Conservation (phyloP, 1,140 invertebrate species). For the Leptestheria dahalacensis region DNA sequence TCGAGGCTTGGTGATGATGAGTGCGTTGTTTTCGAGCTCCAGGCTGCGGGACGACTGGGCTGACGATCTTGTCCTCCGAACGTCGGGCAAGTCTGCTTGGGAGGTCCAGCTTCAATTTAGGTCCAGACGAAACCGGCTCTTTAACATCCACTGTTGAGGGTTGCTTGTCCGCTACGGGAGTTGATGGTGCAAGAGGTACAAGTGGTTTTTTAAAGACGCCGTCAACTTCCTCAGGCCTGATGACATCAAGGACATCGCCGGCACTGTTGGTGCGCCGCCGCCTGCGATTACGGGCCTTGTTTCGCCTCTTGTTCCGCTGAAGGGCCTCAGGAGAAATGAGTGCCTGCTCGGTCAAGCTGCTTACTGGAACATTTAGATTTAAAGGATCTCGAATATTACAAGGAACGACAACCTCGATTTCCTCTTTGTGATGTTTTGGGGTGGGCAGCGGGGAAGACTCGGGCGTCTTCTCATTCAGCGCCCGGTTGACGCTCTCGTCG, state of each 20-base stretch:
- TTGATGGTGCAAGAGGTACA: background rate
- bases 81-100: slow-evolving; percentile 31
- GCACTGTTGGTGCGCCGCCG: slow-evolving; percentile 7
- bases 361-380: slow-evolving; percentile 63
- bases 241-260: slow-evolving; percentile 1
- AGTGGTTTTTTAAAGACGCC: background rate
- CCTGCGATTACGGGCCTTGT: slow-evolving; percentile 17
- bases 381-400: slow-evolving; percentile 81
- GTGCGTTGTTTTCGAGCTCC: slow-evolving; percentile 49
- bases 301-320: slow-evolving; percentile 32
- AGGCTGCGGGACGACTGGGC: slow-evolving; percentile 76
- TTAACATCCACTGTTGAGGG: background rate
- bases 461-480: slow-evolving; percentile 67
- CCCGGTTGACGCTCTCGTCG: slow-evolving; percentile 56
- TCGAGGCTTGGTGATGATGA: slow-evolving; percentile 8
- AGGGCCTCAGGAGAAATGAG: slow-evolving; percentile 56
- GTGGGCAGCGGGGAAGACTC: slow-evolving; percentile 76
- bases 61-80: slow-evolving; percentile 77
- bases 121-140: too few relatives aligned
- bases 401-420: slow-evolving; percentile 79
- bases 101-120: slow-evolving; percentile 3
- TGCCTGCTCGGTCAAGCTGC: slow-evolving; percentile 39
- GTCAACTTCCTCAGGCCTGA: background rate
- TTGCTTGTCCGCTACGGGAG: slow-evolving; percentile 14
- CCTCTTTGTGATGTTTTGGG: slow-evolving; percentile 59